A percentile compares a stretch with the other conserved stretches of the same genome.
These are phyloP conservation scores for Caerostris extrusa DNA, from an alignment of 1,140 invertebrate genomes.

Conservation along the genomic window DNA sequence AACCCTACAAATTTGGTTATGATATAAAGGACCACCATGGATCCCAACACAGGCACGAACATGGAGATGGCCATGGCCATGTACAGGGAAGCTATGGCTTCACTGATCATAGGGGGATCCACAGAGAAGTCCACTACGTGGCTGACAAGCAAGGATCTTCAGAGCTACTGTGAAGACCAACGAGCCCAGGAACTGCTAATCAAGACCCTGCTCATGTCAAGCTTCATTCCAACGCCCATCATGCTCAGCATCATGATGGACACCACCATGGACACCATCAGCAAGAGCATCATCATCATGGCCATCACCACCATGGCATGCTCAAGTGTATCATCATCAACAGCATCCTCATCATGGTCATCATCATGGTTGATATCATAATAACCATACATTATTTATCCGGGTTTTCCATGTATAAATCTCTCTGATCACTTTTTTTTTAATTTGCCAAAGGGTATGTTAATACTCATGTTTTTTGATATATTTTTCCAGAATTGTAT, in stretches of 20 bases:
- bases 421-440: too few species aligned
- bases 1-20: slow-evolving; percentile 61
- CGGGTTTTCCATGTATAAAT: too few species aligned
- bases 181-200: slow-evolving; percentile 54
- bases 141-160: slow-evolving; percentile 71
- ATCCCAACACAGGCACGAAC: slow-evolving; percentile 30
- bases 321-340: not conserved
- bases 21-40: slow-evolving; percentile 13
- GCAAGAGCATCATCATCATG: not conserved
- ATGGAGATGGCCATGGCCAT: not conserved
- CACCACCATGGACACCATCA: not conserved
- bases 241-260: not conserved
- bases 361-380: too few species aligned
- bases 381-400: too few species aligned
- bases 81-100: slow-evolving; percentile 53
- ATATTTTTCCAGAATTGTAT: too few species aligned
- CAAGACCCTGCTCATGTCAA: slow-evolving; percentile 51
- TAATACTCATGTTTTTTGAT: too few species aligned
- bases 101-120: slow-evolving; percentile 57
- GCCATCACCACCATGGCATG: slow-evolving; percentile 29
- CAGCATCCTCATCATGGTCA: not conserved
- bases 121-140: slow-evolving; percentile 61
- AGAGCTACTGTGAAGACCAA: slow-evolving; percentile 67
- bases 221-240: slow-evolving; percentile 50
- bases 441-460: too few species aligned